These are phyloP conservation scores for Clamator glandarius DNA, from an alignment of 2,797 vertebrate genomes.

Conservation along the genomic window DNA sequence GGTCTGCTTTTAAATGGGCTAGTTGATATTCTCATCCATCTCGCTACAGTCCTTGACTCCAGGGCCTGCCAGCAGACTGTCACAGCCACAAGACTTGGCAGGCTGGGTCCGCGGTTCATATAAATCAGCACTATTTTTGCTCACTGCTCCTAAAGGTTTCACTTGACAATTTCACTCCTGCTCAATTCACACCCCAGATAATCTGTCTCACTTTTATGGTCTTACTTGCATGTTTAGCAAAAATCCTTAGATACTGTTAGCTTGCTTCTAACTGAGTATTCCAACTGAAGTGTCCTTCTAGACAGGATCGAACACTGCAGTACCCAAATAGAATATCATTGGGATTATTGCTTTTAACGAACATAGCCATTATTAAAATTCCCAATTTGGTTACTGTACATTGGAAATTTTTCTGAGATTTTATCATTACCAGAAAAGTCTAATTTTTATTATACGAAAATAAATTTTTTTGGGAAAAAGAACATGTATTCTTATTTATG, in stretches of 20 bases:
- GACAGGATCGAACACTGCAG: not conserved
- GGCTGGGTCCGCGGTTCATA: not conserved
- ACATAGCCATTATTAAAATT: not conserved
- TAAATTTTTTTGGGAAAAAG: not conserved
- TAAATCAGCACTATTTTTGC: constrained; percentile 30
- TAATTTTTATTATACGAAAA: not conserved
- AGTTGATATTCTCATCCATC: constrained; percentile 8
- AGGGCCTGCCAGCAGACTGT: constrained; percentile 20
- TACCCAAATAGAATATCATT: not conserved
- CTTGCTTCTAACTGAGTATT: not conserved
- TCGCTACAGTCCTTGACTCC: not conserved
- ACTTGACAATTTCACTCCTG: constrained; percentile 8
- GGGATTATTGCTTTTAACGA: not conserved
- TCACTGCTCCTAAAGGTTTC: constrained; percentile 15
- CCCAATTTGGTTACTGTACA: not conserved
- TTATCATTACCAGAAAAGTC: not conserved
- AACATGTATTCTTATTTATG: not conserved
- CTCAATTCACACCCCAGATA: constrained; percentile 18
- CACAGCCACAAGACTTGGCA: constrained; percentile 24
- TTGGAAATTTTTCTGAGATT: not conserved
- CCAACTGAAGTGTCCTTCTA: not conserved
- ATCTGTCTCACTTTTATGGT: not conserved
- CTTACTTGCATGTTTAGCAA: not conserved
- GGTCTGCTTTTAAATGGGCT: constrained; percentile 12
- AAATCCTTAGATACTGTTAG: not conserved